Percentiles rank a stretch among this genome's conserved stretches.
phyloP scores from a whole-genome alignment of 2,797 vertebrate species.

The Coilia nasus region DNA sequence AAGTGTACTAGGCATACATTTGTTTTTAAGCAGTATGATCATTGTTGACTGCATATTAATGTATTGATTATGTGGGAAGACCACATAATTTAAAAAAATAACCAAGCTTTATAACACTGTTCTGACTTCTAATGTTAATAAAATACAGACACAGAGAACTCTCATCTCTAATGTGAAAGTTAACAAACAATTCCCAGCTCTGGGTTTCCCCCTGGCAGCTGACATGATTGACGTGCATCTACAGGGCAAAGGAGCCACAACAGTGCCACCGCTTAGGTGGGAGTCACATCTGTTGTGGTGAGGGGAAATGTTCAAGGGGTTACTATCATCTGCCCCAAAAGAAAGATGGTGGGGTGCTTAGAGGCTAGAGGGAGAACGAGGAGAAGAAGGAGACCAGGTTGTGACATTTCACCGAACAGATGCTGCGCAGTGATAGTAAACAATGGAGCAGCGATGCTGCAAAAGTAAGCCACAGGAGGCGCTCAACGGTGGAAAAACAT shows the following conservation, averaged over 20 bases:
- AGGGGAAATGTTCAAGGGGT: not conserved
- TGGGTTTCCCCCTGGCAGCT: not conserved
- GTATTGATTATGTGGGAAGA: not conserved
- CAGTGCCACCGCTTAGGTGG: no score
- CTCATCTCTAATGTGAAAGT: not conserved
- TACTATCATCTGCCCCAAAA: not conserved
- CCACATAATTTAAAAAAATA: not conserved
- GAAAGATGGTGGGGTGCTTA: not conserved
- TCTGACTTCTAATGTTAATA: no score
- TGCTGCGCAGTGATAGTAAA: not conserved
- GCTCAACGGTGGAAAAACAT: not conserved
- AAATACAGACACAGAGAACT: not conserved
- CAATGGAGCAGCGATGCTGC: conserved; percentile 13
- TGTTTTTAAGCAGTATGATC: not conserved
- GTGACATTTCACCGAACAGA: conserved; percentile 35
- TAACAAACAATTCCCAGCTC: not conserved
- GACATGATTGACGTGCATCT: not conserved
- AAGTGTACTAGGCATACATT: not conserved
- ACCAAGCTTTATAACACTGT: no score
- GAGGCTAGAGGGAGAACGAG: not conserved
- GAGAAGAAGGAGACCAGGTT: not conserved
- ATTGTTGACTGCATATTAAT: not conserved
- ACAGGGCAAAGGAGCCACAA: not conserved
- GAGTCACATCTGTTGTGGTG: not conserved
- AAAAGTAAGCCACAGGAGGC: conserved; percentile 26